phyloP scores from a whole-genome alignment of 1,140 invertebrate species.

The Cepaea nemoralis region DNA sequence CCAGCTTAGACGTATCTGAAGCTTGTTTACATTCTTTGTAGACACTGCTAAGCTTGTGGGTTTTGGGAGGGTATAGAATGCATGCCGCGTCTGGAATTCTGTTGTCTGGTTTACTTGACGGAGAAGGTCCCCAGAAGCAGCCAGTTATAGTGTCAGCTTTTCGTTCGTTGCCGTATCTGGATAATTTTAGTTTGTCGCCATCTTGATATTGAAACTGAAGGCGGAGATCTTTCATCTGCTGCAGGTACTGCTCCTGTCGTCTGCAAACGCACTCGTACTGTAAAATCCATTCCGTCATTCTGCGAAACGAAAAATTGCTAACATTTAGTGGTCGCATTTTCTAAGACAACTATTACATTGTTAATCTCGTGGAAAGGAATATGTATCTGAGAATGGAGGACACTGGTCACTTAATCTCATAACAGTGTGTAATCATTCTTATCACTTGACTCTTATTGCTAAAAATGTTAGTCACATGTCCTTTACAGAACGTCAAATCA shows the following conservation, averaged over 20 bases:
- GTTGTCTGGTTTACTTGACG: not conserved
- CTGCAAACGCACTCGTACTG: slow-evolving; percentile 19
- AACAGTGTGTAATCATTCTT: no score
- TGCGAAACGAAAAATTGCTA: no score
- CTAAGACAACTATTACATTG: no score
- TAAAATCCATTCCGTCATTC: not conserved
- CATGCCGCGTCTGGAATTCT: not conserved
- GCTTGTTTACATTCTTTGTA: not conserved
- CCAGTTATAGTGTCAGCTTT: not conserved
- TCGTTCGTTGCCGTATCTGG: not conserved
- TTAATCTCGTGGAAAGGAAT: no score
- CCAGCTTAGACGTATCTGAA: not conserved
- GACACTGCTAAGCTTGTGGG: not conserved
- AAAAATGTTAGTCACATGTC: no score
- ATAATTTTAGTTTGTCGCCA: not conserved
- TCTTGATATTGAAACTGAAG: not conserved
- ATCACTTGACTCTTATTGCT: no score
- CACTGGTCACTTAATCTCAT: no score
- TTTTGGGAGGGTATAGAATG: not conserved
- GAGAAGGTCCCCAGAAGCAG: not conserved
- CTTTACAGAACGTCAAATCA: no score
- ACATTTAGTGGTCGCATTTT: no score
- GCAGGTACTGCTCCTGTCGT: not conserved
- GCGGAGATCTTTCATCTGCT: not conserved
- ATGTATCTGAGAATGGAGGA: no score